Conservation (phyloP, 2,888 invertebrate species). For the Digitonthophagus gazella region DNA sequence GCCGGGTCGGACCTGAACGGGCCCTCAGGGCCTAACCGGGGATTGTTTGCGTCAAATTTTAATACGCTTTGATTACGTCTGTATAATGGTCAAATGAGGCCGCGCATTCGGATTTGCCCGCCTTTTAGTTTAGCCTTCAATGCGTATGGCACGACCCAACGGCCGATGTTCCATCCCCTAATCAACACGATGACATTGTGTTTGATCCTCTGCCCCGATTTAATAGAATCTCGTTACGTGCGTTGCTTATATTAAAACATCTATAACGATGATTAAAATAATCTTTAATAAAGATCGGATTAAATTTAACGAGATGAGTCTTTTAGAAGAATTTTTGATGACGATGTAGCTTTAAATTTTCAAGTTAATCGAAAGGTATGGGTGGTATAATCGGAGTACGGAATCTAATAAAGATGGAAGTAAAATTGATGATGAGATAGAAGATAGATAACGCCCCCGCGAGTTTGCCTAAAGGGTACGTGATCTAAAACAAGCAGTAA, state of each 20-base stretch:
- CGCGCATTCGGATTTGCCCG: not conserved
- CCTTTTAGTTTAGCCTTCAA: not conserved
- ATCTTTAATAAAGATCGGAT: too few species aligned
- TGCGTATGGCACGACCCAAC: too few species aligned
- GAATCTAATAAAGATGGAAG: not conserved
- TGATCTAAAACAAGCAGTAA: constrained; percentile 29
- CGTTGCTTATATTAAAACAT: too few species aligned
- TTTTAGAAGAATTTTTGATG: too few species aligned
- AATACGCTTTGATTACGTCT: not conserved
- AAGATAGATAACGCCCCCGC: not conserved
- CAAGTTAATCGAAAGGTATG: too few species aligned
- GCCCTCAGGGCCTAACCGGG: not conserved
- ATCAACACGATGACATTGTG: not conserved
- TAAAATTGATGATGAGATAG: not conserved
- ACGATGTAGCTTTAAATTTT: too few species aligned
- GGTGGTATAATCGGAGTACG: not conserved
- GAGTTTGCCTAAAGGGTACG: constrained; percentile 15
- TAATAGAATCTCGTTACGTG: too few species aligned
- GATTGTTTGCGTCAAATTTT: not conserved
- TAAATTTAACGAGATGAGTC: too few species aligned
- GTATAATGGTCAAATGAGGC: not conserved
- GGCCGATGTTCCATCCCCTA: too few species aligned
- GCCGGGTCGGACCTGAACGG: not conserved
- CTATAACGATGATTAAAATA: too few species aligned
- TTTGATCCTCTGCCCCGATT: too few species aligned